These are phyloP conservation scores for Brienomyrus brachyistius DNA, from an alignment of 2,113 vertebrate genomes.

Conservation along the genomic window DNA sequence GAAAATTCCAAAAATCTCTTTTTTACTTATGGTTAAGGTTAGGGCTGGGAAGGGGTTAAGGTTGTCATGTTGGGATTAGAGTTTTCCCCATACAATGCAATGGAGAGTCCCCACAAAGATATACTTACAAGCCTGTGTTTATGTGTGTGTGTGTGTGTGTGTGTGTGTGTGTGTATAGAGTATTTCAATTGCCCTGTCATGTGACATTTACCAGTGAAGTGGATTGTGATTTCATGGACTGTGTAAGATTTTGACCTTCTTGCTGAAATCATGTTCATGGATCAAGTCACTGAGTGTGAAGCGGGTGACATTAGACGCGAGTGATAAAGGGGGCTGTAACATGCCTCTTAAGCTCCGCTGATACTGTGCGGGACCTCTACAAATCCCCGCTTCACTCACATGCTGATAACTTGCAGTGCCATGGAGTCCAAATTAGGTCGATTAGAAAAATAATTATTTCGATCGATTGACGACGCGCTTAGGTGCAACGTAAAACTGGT, in stretches of 20 bases:
- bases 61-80: too few relatives aligned
- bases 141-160: not conserved
- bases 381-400: not conserved
- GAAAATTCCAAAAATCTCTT: too few relatives aligned
- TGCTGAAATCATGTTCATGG: constrained; percentile 33
- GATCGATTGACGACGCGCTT: not conserved
- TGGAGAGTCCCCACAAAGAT: too few relatives aligned
- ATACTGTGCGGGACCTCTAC: not conserved
- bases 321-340: not conserved
- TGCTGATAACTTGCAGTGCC: not conserved
- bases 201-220: constrained; percentile 22
- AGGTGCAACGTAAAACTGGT: not conserved
- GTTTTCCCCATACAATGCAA: too few relatives aligned
- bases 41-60: too few relatives aligned
- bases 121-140: not conserved
- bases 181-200: constrained; percentile 24
- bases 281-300: not conserved
- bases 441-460: not conserved
- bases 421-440: not conserved
- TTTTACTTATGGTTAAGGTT: too few relatives aligned
- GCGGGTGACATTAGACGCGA: not conserved
- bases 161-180: not conserved
- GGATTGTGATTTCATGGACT: constrained; percentile 27
- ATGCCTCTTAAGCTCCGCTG: not conserved
- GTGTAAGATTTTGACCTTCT: constrained; percentile 1